Evolutionary conservation across 2,888 invertebrate species (phyloP).

Genomic region (Polydrusus tereticollis): DNA sequence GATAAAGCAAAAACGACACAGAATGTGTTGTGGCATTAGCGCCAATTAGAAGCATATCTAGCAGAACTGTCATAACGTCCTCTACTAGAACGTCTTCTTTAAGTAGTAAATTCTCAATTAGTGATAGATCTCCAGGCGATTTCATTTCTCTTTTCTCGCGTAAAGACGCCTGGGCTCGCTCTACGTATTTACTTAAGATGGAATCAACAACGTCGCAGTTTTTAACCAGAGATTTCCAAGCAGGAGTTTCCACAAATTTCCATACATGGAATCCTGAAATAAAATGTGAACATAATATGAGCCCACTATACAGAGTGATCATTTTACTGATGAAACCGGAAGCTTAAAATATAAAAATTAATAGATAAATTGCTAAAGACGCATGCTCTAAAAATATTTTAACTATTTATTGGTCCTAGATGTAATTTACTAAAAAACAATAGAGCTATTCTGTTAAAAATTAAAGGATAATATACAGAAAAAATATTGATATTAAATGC

Average conservation of each 20-base stretch:
- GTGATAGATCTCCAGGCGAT: slow-evolving; percentile 57
- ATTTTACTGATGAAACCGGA: too few relatives aligned
- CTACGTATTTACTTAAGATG: slow-evolving; percentile 74
- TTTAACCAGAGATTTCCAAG: slow-evolving; percentile 71
- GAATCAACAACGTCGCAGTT: slow-evolving; percentile 75
- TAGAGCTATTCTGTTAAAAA: too few relatives aligned
- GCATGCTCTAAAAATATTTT: too few relatives aligned
- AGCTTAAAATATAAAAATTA: too few relatives aligned
- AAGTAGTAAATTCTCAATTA: slow-evolving; percentile 72
- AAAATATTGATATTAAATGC: too few relatives aligned
- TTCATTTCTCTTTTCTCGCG: slow-evolving; percentile 55
- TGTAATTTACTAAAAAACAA: too few relatives aligned
- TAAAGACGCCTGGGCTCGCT: slow-evolving; percentile 64
- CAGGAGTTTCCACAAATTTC: slow-evolving; percentile 74
- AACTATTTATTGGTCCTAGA: too few relatives aligned
- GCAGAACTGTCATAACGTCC: slow-evolving; percentile 74
- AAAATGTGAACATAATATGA: too few relatives aligned
- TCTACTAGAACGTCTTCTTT: slow-evolving; percentile 72
- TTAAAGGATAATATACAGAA: too few relatives aligned
- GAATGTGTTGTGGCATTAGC: slow-evolving; percentile 76
- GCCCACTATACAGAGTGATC: too few relatives aligned
- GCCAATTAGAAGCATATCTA: slow-evolving; percentile 77
- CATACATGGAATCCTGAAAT: slow-evolving; percentile 73
- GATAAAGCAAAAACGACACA: slow-evolving; percentile 75
- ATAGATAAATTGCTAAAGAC: too few relatives aligned